These are phyloP conservation scores for Gavia stellata DNA, from an alignment of 2,113 vertebrate genomes.

Conservation along the genomic window DNA sequence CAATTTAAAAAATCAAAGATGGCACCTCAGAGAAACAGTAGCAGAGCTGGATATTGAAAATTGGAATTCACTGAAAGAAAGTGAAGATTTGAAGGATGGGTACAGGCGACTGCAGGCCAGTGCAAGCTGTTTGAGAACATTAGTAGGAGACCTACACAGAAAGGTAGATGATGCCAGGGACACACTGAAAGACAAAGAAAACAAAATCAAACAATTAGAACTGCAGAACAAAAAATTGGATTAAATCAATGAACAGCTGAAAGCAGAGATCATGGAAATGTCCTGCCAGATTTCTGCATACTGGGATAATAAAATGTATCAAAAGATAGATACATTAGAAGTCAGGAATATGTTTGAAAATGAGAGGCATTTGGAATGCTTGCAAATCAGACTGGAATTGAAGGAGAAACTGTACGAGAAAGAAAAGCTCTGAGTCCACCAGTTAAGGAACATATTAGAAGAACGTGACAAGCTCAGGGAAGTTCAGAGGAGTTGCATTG, in stretches of 20 bases:
- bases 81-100: not conserved
- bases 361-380: not conserved
- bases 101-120: not conserved
- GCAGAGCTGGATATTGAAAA: not conserved
- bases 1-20: not conserved
- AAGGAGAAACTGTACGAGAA: not conserved
- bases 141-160: not conserved
- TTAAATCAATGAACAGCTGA: not conserved
- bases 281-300: not conserved
- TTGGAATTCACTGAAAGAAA: not conserved
- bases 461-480: not conserved
- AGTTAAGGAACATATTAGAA: not conserved
- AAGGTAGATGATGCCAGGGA: not conserved
- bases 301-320: not conserved
- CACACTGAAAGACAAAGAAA: not conserved
- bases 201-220: not conserved
- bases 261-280: not conserved
- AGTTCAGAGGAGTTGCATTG: not conserved
- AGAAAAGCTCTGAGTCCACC: not conserved
- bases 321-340: not conserved
- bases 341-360: not conserved
- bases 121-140: not conserved
- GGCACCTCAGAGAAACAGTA: not conserved
- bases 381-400: not conserved
- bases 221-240: not conserved